phyloP scores from a whole-genome alignment of 2,888 invertebrate species.

The Pteria penguin region DNA sequence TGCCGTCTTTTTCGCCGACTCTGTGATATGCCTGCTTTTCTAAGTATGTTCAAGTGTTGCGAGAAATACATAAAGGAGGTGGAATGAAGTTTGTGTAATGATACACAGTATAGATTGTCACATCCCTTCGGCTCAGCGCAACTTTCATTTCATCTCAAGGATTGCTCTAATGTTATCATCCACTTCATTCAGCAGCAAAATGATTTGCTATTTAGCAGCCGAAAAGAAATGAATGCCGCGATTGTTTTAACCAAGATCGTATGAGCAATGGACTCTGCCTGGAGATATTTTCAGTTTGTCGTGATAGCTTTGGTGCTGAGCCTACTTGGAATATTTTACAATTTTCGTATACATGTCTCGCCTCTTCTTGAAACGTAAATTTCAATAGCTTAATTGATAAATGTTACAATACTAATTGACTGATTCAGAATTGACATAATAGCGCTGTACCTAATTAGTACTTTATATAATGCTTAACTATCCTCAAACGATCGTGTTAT shows the following conservation, averaged over 20 bases:
- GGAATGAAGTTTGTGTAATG: conserved; percentile 27
- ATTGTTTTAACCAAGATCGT: background rate
- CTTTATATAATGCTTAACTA: no score
- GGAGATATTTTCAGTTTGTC: no score
- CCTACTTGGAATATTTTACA: no score
- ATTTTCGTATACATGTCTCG: no score
- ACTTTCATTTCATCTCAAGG: conserved; percentile 23
- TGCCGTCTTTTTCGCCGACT: conserved; percentile 12
- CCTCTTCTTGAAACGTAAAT: no score
- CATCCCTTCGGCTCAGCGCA: background rate
- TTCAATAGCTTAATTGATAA: no score
- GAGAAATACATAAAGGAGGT: conserved; percentile 19
- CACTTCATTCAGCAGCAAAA: conserved; percentile 28
- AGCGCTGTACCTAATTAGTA: no score
- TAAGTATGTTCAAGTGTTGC: conserved; percentile 6
- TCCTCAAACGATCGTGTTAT: no score
- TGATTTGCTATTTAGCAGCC: conserved; percentile 6
- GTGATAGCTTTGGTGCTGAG: no score
- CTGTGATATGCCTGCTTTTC: conserved; percentile 33
- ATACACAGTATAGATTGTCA: conserved; percentile 11
- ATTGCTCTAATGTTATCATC: conserved; percentile 38
- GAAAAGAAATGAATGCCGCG: background rate
- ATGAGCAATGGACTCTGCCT: no score
- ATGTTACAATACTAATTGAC: no score
- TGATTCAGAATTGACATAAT: no score